Evolutionary conservation across 2,888 invertebrate genomes (phyloP).

Genomic region (Crepidodera aurea): DNA sequence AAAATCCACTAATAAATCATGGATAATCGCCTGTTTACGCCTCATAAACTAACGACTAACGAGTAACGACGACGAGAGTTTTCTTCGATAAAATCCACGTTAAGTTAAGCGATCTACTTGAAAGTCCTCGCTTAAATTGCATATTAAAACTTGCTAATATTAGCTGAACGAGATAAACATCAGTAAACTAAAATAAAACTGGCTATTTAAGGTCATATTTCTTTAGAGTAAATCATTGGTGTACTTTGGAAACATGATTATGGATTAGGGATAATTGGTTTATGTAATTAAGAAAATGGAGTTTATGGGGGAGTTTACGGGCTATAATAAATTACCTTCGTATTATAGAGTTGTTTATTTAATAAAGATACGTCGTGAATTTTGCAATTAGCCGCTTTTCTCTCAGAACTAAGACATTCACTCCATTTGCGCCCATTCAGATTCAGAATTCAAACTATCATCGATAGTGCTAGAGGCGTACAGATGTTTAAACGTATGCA

Average conservation of each 20-base stretch:
- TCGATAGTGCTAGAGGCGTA: no score
- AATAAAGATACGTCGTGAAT: no score
- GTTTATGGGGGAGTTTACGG: no score
- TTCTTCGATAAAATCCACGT: constrained; percentile 36
- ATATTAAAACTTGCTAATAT: constrained; percentile 26
- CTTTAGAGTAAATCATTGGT: neutral
- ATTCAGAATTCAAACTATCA: no score
- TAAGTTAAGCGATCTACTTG: constrained; percentile 27
- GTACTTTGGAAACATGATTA: neutral
- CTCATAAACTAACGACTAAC: constrained; percentile 30
- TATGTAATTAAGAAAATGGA: neutral
- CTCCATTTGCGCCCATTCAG: no score
- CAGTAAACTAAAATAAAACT: neutral
- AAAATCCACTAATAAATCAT: constrained; percentile 35
- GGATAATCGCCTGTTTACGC: constrained; percentile 37
- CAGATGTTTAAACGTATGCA: no score
- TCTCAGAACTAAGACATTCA: no score
- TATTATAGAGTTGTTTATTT: no score
- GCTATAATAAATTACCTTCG: no score
- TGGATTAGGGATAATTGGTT: neutral
- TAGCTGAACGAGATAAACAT: constrained; percentile 14
- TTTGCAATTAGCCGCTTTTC: no score
- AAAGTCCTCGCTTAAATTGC: constrained; percentile 21
- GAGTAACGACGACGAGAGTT: constrained; percentile 24
- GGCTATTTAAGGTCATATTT: neutral